Conservation (phyloP, 2,797 vertebrate genomes). For the Gymnoscopelus braueri region DNA sequence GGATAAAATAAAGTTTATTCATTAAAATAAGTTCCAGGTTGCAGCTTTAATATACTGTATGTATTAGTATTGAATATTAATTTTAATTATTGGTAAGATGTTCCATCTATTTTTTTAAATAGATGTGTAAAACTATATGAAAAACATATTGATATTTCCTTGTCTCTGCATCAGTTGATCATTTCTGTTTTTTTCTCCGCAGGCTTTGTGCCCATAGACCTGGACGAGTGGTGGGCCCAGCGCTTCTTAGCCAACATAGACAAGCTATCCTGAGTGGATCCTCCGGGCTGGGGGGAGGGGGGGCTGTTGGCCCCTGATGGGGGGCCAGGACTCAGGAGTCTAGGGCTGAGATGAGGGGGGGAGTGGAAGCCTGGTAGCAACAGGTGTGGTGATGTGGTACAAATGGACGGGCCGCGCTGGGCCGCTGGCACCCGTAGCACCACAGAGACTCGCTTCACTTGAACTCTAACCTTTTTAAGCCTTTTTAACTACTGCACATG, state of each 20-base stretch:
- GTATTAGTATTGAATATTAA: too few species aligned
- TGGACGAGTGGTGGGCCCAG: constrained; percentile 98
- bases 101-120: too few species aligned
- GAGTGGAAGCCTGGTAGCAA: constrained; percentile 11
- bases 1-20: too few species aligned
- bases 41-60: too few species aligned
- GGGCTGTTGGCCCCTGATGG: constrained; percentile 30
- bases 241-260: constrained; percentile 93
- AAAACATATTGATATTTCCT: neutral
- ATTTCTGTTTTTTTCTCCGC: constrained; percentile 1
- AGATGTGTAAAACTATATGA: too few species aligned
- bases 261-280: constrained; percentile 84
- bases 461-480: constrained; percentile 32
- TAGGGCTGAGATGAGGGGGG: neutral
- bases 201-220: constrained; percentile 95
- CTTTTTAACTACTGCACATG: constrained; percentile 17
- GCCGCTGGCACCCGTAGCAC: constrained; percentile 21
- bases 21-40: too few species aligned
- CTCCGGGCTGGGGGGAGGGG: constrained; percentile 5
- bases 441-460: constrained; percentile 23
- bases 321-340: constrained; percentile 1
- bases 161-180: neutral
- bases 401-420: constrained; percentile 43
- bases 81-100: too few species aligned
- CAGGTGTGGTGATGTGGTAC: constrained; percentile 29